Percentiles rank a stretch among this genome's conserved stretches.
phyloP scores from a whole-genome alignment of 2,797 vertebrate genomes.

The Pteronotus mesoamericanus region DNA sequence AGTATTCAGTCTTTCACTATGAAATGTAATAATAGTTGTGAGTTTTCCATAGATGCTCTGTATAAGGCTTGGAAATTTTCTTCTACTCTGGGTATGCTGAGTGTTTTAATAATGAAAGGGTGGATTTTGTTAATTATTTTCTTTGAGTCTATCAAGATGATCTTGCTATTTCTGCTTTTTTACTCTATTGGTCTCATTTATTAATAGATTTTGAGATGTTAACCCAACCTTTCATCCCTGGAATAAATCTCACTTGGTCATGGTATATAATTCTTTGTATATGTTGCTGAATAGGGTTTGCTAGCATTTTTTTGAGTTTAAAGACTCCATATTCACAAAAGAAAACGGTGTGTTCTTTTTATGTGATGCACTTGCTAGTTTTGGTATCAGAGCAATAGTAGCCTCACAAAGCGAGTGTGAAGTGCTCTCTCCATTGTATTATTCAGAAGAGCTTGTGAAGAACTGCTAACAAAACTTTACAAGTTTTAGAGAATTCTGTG shows the following conservation, averaged over 20 bases:
- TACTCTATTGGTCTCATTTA: not conserved
- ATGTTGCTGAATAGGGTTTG: not conserved
- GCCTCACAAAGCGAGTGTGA: not conserved
- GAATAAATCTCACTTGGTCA: no score
- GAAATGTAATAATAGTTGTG: not conserved
- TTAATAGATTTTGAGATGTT: not conserved
- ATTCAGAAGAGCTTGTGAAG: not conserved
- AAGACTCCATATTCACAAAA: not conserved
- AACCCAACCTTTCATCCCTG: not conserved
- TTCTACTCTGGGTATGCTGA: not conserved
- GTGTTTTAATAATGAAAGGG: not conserved
- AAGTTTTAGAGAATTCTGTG: not conserved
- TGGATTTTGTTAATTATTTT: not conserved
- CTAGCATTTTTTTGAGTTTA: not conserved
- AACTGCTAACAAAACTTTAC: not conserved
- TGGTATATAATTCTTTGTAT: no score
- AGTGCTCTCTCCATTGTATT: not conserved
- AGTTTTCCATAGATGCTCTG: not conserved
- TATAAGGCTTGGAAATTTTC: not conserved
- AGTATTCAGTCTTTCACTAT: not conserved
- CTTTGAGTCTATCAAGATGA: not conserved
- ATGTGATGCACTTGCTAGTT: not conserved
- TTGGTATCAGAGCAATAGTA: not conserved
- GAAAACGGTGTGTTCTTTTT: not conserved
- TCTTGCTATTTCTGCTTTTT: not conserved